phyloP scores from a whole-genome alignment of 2,888 invertebrate species.

The Lasioglossum lativentre region DNA sequence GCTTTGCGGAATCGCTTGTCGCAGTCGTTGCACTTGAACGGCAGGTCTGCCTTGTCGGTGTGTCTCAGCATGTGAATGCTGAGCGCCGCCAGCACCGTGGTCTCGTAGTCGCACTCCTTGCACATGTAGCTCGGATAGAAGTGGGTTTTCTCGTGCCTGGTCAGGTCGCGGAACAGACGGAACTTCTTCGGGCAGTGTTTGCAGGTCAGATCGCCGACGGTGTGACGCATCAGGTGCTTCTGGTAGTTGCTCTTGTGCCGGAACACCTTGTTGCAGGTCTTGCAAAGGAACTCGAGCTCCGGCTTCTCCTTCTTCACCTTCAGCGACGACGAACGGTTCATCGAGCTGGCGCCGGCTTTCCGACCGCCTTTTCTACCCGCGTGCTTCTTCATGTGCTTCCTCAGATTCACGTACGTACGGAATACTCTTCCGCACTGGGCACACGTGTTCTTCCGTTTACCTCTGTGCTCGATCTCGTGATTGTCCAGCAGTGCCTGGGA shows the following conservation, averaged over 20 bases:
- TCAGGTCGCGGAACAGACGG: conserved; percentile 80
- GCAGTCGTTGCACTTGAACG: conserved; percentile 82
- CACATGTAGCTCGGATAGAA: conserved; percentile 82
- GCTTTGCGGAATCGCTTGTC: conserved; percentile 81
- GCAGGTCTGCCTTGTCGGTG: conserved; percentile 79
- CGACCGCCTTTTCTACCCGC: conserved; percentile 69
- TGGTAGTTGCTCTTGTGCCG: conserved; percentile 81
- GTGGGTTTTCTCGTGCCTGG: conserved; percentile 83
- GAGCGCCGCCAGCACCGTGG: conserved; percentile 80
- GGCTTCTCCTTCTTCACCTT: conserved; percentile 73
- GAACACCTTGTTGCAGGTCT: conserved; percentile 81
- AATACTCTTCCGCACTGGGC: conserved; percentile 79
- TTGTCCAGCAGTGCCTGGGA: conserved; percentile 73
- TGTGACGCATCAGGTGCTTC: conserved; percentile 80
- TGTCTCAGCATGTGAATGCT: conserved; percentile 81
- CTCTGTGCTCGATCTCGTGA: conserved; percentile 77
- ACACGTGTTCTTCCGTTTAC: conserved; percentile 80
- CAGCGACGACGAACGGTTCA: conserved; percentile 39
- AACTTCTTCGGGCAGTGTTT: conserved; percentile 82
- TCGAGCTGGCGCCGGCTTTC: conserved; percentile 38
- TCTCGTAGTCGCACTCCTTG: conserved; percentile 83
- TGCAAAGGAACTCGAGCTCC: conserved; percentile 77
- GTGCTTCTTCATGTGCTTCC: conserved; percentile 81
- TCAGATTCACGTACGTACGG: conserved; percentile 74
- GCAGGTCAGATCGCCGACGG: conserved; percentile 80